phyloP scores from a whole-genome alignment of 2,113 vertebrate genomes.

The Dipodomys merriami region DNA sequence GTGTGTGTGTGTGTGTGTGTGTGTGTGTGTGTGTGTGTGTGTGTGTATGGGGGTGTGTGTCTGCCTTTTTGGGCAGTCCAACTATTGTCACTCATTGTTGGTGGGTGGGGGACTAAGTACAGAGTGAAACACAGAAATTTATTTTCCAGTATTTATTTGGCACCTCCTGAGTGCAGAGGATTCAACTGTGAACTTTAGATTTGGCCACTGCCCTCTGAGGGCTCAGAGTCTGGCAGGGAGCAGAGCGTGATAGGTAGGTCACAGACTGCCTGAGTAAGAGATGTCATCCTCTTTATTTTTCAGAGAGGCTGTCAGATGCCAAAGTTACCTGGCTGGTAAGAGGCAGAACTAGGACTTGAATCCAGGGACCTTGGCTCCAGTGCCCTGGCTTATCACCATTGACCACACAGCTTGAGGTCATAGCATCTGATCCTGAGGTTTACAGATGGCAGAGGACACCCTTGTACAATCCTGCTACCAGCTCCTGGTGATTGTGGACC shows the following conservation, averaged over 20 bases:
- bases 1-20: no score
- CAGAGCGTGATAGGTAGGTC: background rate
- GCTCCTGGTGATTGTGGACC: background rate
- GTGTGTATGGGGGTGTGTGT: background rate
- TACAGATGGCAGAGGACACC: background rate
- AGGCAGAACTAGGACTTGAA: background rate
- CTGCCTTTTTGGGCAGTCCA: background rate
- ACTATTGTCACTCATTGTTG: background rate
- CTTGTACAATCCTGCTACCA: background rate
- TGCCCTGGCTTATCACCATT: background rate
- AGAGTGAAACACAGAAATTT: background rate
- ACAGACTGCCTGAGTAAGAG: background rate
- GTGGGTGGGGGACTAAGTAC: background rate
- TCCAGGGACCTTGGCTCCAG: background rate
- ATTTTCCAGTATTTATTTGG: background rate
- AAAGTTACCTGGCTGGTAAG: background rate
- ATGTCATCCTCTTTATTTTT: background rate
- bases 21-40: no score
- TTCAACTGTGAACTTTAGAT: background rate
- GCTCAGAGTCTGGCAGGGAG: background rate
- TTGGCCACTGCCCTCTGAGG: background rate
- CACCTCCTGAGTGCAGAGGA: background rate
- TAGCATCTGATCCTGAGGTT: background rate
- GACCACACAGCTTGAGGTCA: background rate
- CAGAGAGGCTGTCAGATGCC: background rate